Percentiles rank a stretch among this genome's conserved stretches.
phyloP scores from a whole-genome alignment of 2,797 vertebrate genomes.

The Emydoidea blandingii region DNA sequence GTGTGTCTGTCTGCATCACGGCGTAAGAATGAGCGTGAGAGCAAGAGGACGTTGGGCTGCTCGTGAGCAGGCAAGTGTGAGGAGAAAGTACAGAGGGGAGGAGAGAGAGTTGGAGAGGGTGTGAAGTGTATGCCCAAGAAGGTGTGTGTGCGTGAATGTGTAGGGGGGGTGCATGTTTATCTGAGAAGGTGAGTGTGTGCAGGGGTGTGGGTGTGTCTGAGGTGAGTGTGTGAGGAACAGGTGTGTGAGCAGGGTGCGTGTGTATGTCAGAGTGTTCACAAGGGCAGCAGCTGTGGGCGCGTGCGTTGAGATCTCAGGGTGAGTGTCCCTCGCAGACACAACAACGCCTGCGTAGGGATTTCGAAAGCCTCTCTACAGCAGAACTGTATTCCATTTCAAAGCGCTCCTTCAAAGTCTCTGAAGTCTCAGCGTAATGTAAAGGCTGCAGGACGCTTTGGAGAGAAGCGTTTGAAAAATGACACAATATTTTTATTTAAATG shows the following conservation, averaged over 20 bases:
- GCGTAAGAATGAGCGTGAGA: background rate
- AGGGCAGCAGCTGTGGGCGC: too few relatives aligned
- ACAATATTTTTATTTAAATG: background rate
- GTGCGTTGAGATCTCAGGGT: background rate
- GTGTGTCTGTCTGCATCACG: background rate
- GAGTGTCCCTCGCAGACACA: background rate
- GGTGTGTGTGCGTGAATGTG: too few relatives aligned
- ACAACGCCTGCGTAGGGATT: background rate
- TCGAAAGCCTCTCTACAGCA: conserved; percentile 56
- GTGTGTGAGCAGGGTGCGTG: background rate
- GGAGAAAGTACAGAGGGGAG: background rate
- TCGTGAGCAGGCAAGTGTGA: background rate
- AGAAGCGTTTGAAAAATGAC: background rate
- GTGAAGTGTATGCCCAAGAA: fast-evolving
- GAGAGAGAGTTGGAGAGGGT: too few relatives aligned
- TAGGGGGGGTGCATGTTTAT: background rate
- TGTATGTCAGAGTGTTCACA: background rate
- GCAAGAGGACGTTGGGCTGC: background rate
- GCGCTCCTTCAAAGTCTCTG: conserved; percentile 53
- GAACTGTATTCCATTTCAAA: conserved; percentile 63
- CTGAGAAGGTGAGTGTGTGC: background rate
- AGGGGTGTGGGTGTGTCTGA: background rate
- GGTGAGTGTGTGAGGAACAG: background rate
- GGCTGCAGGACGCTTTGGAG: conserved; percentile 19
- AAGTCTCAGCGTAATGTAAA: conserved; percentile 43